Evolutionary conservation across 2,888 invertebrate genomes (phyloP), one percentile per base, ranked within the genome.

Genomic region (Lepidocyrtoides sp.): DNA sequence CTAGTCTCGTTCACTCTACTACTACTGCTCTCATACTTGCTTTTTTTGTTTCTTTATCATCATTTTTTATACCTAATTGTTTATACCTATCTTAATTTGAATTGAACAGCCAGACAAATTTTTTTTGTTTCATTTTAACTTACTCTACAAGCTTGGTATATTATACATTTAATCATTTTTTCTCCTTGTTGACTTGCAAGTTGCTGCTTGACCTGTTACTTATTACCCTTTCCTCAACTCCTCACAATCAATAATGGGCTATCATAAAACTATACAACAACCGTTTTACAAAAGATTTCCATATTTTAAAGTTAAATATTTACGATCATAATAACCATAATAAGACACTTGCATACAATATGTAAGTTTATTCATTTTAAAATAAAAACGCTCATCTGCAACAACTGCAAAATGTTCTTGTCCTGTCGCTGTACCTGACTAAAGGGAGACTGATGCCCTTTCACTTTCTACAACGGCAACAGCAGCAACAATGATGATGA

Each of bases 401-500:
- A 26, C 60, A 0, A 26, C 23, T 26, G 23, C 12, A 60, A 17
- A 7, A 26, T 26, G n/a, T 26, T 20, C 20, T 3, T 3, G 60
- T 4, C 0, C 20, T 32, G 32, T 26, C 14, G 63, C 63, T n/a
- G n/a, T n/a, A n/a, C n/a, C n/a, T n/a, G n/a, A n/a, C n/a, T n/a
- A n/a, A n/a, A n/a, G n/a, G n/a, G n/a, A n/a, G 32, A 10, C 44
- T n/a, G 10, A 44, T 63, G 26, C 60, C 87, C 77, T 77, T 87
- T 87, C 87, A 87, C 87, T 87, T 87, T 87, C 87, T 87, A 87
- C 87, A 44, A 20, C 26, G n/a, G n/a, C n/a, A 20, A 32, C 63
- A 10, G 20, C 29, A 14, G 12, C 12, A 10, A 29, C 7, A 12
- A 26, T 26, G 12, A 29, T 10, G 23, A 10, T 12, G 60, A 23